Percentiles rank a stretch among this genome's conserved stretches.
Conservation (phyloP, 2,888 invertebrate species). For the Odontomyia ornata region DNA sequence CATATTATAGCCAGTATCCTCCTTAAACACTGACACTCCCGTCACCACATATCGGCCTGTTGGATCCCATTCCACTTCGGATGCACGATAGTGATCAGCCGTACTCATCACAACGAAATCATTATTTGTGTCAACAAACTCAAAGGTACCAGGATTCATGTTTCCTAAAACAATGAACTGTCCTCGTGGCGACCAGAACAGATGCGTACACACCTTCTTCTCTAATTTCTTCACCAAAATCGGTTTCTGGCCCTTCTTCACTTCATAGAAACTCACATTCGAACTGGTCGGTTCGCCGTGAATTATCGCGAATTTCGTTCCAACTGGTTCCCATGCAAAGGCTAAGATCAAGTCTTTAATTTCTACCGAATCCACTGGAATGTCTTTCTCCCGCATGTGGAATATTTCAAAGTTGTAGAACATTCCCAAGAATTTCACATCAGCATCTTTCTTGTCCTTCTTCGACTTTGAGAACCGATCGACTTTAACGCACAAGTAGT, state of each 20-base stretch:
- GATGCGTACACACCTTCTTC: conserved; percentile 86
- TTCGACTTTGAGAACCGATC: conserved; percentile 89
- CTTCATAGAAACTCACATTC: conserved; percentile 92
- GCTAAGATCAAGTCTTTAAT: conserved; percentile 92
- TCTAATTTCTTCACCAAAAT: conserved; percentile 87
- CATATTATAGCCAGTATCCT: conserved; percentile 92
- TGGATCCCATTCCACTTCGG: conserved; percentile 99
- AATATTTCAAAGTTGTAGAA: conserved; percentile 99
- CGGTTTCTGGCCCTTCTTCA: conserved; percentile 89
- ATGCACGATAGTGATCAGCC: conserved; percentile 90
- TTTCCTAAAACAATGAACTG: conserved; percentile 96
- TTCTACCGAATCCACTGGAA: conserved; percentile 97
- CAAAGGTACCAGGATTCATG: conserved; percentile 86
- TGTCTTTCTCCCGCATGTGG: conserved; percentile 96
- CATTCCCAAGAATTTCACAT: conserved; percentile 95
- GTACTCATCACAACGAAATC: conserved; percentile 96
- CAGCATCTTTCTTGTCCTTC: conserved; percentile 90
- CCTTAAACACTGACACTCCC: conserved; percentile 92
- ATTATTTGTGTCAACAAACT: conserved; percentile 92
- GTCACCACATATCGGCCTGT: conserved; percentile 97
- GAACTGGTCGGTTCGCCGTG: conserved; percentile 85
- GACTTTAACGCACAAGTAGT: conserved; percentile 96
- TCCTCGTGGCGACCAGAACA: conserved; percentile 96
- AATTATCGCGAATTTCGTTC: conserved; percentile 95
- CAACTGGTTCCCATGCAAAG: conserved; percentile 98